A percentile compares a stretch with the other conserved stretches of the same genome.
Conservation (phyloP, 2,888 invertebrate genomes). For the Archips crataeganus region DNA sequence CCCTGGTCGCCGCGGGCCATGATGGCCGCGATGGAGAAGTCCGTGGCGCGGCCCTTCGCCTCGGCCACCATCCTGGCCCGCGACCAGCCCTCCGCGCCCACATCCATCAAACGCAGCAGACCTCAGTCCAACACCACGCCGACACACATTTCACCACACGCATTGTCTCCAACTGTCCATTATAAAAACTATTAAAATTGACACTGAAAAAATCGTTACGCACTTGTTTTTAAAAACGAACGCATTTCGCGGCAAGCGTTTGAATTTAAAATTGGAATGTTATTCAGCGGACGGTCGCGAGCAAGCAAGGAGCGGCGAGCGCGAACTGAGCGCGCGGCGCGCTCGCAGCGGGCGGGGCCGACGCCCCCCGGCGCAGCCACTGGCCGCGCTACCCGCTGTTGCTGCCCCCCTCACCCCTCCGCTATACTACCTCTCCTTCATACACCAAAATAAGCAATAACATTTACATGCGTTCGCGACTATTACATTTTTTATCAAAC, state of each 20-base stretch:
- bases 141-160: constrained; percentile 70
- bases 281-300: constrained; percentile 30
- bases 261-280: constrained; percentile 9
- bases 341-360: constrained; percentile 57
- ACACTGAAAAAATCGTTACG: constrained; percentile 27
- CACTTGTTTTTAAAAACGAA: constrained; percentile 13
- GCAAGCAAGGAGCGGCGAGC: constrained; percentile 46
- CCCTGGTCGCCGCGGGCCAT: constrained; percentile 90
- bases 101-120: constrained; percentile 79
- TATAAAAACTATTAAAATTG: background rate
- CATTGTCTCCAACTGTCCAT: constrained; percentile 28
- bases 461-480: constrained; percentile 28
- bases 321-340: constrained; percentile 50
- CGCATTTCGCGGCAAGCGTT: constrained; percentile 25
- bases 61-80: constrained; percentile 80
- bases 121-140: constrained; percentile 52
- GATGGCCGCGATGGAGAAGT: constrained; percentile 98
- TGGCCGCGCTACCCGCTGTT: constrained; percentile 77
- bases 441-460: constrained; percentile 42
- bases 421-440: constrained; percentile 47
- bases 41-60: constrained; percentile 89
- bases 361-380: constrained; percentile 70
- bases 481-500: constrained; percentile 25
- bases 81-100: constrained; percentile 78
- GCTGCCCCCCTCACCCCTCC: constrained; percentile 58